These are phyloP conservation scores for Characodon lateralis DNA, from an alignment of 2,797 vertebrate genomes.

Conservation along the genomic window DNA sequence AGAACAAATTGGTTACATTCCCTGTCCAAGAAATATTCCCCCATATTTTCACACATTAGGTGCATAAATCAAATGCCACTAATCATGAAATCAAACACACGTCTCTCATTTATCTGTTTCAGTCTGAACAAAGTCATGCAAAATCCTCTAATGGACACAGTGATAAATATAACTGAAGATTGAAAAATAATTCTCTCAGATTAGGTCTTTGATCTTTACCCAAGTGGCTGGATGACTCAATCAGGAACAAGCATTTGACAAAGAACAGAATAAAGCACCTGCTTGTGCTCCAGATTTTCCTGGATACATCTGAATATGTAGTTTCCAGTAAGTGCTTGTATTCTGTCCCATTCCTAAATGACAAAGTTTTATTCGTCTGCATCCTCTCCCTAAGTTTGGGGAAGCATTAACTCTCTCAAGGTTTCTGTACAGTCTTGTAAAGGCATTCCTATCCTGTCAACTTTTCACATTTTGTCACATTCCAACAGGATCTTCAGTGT, in stretches of 20 bases:
- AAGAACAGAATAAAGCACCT: conserved; percentile 50
- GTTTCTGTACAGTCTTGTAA: neutral
- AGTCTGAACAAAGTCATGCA: conserved; percentile 66
- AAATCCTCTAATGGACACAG: conserved; percentile 58
- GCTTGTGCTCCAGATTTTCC: conserved; percentile 50
- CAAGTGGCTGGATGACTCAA: conserved; percentile 46
- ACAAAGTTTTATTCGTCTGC: neutral
- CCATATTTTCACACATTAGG: conserved; percentile 43
- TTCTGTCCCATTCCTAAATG: neutral
- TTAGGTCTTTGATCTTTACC: conserved; percentile 53
- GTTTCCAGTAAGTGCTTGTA: conserved; percentile 15
- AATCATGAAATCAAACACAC: conserved; percentile 38
- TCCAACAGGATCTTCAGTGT: neutral
- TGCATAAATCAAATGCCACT: conserved; percentile 33
- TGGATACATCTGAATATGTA: conserved; percentile 32
- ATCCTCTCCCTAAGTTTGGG: neutral
- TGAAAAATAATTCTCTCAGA: conserved; percentile 32
- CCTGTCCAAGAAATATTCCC: conserved; percentile 1
- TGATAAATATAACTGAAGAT: conserved; percentile 56
- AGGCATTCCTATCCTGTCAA: neutral
- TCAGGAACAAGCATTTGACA: conserved; percentile 44
- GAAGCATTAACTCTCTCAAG: conserved; percentile 4
- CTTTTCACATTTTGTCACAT: neutral
- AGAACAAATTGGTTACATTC: conserved; percentile 62
- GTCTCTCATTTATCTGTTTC: conserved; percentile 49